These are phyloP conservation scores for Seira ritae DNA, from an alignment of 2,888 invertebrate genomes.

Conservation along the genomic window DNA sequence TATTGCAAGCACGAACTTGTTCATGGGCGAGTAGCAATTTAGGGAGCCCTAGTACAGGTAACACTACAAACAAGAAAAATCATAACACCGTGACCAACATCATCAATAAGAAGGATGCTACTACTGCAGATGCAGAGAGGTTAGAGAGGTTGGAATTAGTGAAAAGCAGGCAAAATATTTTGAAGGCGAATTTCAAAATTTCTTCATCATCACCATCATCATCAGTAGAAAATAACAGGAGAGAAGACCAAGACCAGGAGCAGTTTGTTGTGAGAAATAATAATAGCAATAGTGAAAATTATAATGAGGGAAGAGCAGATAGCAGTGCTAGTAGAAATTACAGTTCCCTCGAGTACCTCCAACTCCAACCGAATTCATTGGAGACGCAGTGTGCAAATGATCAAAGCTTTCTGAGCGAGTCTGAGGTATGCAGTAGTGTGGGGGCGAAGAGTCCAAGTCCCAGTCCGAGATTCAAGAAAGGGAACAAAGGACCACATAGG, in stretches of 20 bases:
- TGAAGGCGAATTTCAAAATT: slow-evolving; percentile 48
- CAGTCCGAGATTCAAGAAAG: slow-evolving; percentile 34
- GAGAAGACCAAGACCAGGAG: neutral
- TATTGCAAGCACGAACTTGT: slow-evolving; percentile 53
- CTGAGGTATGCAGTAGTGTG: slow-evolving; percentile 43
- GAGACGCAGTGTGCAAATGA: slow-evolving; percentile 62
- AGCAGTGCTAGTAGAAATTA: neutral
- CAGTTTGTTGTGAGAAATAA: too few relatives aligned
- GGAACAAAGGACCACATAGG: neutral
- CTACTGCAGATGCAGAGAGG: slow-evolving; percentile 59
- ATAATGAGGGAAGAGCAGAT: neutral
- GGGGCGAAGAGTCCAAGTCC: slow-evolving; percentile 56
- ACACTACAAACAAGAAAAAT: slow-evolving; percentile 43
- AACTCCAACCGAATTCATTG: slow-evolving; percentile 47
- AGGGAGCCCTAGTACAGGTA: slow-evolving; percentile 26
- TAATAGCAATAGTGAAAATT: slow-evolving; percentile 18
- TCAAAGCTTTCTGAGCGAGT: slow-evolving; percentile 56
- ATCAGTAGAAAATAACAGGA: too few relatives aligned
- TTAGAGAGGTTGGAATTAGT: slow-evolving; percentile 59
- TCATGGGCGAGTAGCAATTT: slow-evolving; percentile 50
- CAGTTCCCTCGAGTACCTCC: neutral
- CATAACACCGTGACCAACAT: slow-evolving; percentile 58
- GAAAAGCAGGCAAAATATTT: slow-evolving; percentile 53
- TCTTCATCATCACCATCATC: too few relatives aligned
- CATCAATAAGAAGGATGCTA: slow-evolving; percentile 39